phyloP scores from a whole-genome alignment of 2,888 invertebrate species.

The Aromia moschata region DNA sequence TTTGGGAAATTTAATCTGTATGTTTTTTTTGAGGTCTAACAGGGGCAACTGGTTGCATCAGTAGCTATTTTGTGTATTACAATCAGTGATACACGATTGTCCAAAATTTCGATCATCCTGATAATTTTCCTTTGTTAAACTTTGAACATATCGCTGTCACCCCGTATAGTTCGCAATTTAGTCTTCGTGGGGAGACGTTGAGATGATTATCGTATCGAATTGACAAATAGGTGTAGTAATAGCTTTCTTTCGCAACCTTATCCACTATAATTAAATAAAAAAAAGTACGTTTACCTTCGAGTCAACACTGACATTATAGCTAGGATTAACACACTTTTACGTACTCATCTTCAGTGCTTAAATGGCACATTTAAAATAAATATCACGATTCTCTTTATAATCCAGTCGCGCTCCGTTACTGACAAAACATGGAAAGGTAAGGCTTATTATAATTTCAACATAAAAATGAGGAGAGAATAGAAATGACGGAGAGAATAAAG shows the following conservation, averaged over 20 bases:
- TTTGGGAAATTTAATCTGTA: too few relatives aligned
- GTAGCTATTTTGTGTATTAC: too few relatives aligned
- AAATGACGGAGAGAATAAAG: too few relatives aligned
- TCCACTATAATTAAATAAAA: conserved; percentile 18
- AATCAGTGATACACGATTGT: too few relatives aligned
- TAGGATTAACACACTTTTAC: conserved; percentile 25
- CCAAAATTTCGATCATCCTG: too few relatives aligned
- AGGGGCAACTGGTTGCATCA: too few relatives aligned
- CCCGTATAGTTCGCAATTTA: not conserved
- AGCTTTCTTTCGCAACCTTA: conserved; percentile 9
- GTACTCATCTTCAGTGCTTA: conserved; percentile 29
- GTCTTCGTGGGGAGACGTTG: conserved; percentile 1
- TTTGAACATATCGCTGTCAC: too few relatives aligned
- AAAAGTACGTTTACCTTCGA: conserved; percentile 27
- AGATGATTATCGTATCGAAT: conserved; percentile 14
- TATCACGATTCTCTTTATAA: conserved; percentile 26
- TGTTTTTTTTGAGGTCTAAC: too few relatives aligned
- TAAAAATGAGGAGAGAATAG: conserved; percentile 17
- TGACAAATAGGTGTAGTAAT: conserved; percentile 18
- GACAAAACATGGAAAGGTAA: conserved; percentile 16
- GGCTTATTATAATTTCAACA: conserved; percentile 24
- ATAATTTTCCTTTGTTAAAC: too few relatives aligned
- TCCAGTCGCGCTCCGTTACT: conserved; percentile 12
- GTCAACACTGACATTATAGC: conserved; percentile 31
- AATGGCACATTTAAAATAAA: conserved; percentile 31